Percentiles rank a stretch among this genome's conserved stretches.
Evolutionary conservation across 2,797 vertebrate genomes (phyloP).

Genomic region (Pogoniulus pusillus): DNA sequence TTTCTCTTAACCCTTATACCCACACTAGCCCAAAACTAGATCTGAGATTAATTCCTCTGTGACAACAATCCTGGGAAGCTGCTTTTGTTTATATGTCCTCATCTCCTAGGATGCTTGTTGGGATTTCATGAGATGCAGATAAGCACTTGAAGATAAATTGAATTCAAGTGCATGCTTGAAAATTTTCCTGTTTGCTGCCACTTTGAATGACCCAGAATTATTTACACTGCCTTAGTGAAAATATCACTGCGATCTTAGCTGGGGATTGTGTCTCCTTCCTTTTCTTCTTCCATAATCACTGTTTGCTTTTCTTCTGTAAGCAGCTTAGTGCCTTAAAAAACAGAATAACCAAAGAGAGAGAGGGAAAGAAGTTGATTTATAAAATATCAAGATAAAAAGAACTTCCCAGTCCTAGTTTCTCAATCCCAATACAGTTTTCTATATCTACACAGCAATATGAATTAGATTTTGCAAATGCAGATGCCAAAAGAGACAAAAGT

Average conservation of each 20-base stretch:
- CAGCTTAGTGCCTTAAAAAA: constrained; percentile 80
- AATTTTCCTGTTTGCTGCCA: constrained; percentile 1
- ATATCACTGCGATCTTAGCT: constrained; percentile 54
- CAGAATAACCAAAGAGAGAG: not conserved
- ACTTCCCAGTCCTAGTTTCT: not conserved
- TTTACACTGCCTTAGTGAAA: constrained; percentile 50
- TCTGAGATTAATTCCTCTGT: not conserved
- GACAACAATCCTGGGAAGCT: not conserved
- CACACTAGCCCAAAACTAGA: not conserved
- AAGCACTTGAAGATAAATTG: not conserved
- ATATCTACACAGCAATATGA: not conserved
- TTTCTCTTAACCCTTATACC: not conserved
- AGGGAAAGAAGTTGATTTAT: not conserved
- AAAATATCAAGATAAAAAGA: not conserved
- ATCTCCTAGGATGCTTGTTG: not conserved
- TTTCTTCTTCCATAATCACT: constrained; percentile 88
- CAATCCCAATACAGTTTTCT: not conserved
- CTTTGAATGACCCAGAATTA: constrained; percentile 54
- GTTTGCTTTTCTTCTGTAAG: constrained; percentile 80
- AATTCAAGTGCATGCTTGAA: constrained; percentile 5
- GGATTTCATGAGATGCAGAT: not conserved
- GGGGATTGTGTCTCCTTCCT: constrained; percentile 78
- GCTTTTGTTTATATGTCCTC: not conserved
- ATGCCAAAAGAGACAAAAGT: not conserved
- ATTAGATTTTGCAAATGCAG: not conserved